Conservation (phyloP, 2,797 vertebrate genomes). For the Benthosema pterotum region DNA sequence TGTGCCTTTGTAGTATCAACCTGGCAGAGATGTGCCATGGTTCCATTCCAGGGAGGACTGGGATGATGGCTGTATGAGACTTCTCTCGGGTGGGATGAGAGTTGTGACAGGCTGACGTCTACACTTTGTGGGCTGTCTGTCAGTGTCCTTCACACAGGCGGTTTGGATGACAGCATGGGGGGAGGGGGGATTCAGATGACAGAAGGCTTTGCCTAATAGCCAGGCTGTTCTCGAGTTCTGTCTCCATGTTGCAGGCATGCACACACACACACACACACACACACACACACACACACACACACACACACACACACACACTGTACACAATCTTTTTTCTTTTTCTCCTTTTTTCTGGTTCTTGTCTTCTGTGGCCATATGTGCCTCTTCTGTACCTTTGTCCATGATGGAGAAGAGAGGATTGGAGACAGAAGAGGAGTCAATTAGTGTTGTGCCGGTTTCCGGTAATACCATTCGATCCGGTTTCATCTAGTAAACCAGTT, state of each 20-base stretch:
- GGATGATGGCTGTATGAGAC: slow-evolving; percentile 34
- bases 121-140: slow-evolving; percentile 60
- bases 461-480: too few relatives aligned
- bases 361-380: slow-evolving; percentile 43
- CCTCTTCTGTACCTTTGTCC: slow-evolving; percentile 38
- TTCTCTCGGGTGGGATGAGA: slow-evolving; percentile 59
- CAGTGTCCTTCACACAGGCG: slow-evolving; percentile 69
- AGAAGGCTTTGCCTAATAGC: slow-evolving; percentile 73
- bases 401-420: slow-evolving; percentile 18
- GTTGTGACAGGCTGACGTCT: slow-evolving; percentile 60
- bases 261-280: slow-evolving; percentile 12
- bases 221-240: slow-evolving; percentile 61
- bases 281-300: too few relatives aligned
- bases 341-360: slow-evolving; percentile 7
- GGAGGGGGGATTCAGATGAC: slow-evolving; percentile 51
- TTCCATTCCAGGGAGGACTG: slow-evolving; percentile 19
- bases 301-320: too few relatives aligned
- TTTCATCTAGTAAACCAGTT: too few relatives aligned
- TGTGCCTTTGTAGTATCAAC: slow-evolving; percentile 11
- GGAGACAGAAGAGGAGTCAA: slow-evolving; percentile 23
- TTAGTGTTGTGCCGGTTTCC: too few relatives aligned
- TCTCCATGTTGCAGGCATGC: slow-evolving; percentile 31
- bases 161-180: slow-evolving; percentile 53
- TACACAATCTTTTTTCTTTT: slow-evolving; percentile 4
- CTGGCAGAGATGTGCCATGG: slow-evolving; percentile 22